Conservation (phyloP, 2,113 vertebrate species). For the Scopus umbretta region DNA sequence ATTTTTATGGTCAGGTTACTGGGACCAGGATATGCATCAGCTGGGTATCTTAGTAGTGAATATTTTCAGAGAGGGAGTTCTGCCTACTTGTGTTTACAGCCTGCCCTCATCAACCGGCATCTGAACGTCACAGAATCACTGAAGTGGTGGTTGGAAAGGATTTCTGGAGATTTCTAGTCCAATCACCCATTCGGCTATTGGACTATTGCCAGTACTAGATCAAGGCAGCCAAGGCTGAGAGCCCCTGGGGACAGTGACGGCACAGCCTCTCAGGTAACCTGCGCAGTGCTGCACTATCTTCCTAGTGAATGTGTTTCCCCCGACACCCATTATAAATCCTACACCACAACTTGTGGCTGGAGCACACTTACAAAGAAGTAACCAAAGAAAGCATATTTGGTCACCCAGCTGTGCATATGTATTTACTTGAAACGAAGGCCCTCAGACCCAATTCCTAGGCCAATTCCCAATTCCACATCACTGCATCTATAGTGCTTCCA, state of each 20-base stretch:
- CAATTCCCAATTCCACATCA: neutral
- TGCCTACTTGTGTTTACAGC: neutral
- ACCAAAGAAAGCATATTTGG: neutral
- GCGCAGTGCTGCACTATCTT: neutral
- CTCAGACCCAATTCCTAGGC: neutral
- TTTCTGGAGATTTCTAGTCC: neutral
- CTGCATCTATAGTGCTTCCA: neutral
- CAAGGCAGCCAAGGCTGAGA: neutral
- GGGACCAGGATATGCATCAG: neutral
- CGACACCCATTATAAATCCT: accelerated
- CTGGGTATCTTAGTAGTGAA: neutral
- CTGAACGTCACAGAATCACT: neutral
- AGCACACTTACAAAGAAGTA: neutral
- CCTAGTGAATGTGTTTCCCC: neutral
- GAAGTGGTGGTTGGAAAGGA: neutral
- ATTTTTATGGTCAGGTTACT: neutral
- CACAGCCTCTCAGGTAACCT: neutral
- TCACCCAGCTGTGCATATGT: too few species aligned
- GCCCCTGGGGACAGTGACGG: neutral
- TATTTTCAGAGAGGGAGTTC: neutral
- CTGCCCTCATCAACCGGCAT: neutral
- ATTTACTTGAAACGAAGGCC: neutral
- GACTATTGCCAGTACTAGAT: neutral
- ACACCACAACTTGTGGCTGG: neutral
- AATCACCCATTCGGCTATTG: neutral